Percentiles rank a stretch among this genome's conserved stretches.
These are phyloP conservation scores for Theonella swinhoei DNA, from an alignment of 37 sponge, comb jelly and placozoan species.

Conservation along the genomic window DNA sequence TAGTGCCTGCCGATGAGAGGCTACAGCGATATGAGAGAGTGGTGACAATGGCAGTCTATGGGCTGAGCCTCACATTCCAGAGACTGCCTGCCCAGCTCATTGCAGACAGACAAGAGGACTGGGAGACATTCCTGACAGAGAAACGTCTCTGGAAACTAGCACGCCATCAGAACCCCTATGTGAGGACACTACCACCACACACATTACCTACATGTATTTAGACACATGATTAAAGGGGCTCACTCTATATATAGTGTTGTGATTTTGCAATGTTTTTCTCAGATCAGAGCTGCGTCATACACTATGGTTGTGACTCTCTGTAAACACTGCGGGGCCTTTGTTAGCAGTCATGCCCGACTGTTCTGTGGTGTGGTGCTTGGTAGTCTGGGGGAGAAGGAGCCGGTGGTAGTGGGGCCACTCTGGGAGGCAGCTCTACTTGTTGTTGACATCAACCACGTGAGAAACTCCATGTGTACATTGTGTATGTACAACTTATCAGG, in stretches of 20 bases:
- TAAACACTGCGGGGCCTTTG: not conserved
- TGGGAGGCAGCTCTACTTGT: slow-evolving; percentile 61
- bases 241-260: not conserved
- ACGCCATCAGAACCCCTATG: slow-evolving; percentile 43
- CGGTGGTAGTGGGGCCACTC: slow-evolving; percentile 43
- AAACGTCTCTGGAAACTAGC: slow-evolving; percentile 59
- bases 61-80: slow-evolving; percentile 23
- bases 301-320: slow-evolving; percentile 25
- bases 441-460: slow-evolving; percentile 21
- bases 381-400: slow-evolving; percentile 58
- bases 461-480: too few relatives aligned
- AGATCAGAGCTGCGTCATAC: slow-evolving; percentile 47
- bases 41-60: slow-evolving; percentile 47
- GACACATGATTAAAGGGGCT: not conserved
- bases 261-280: not conserved
- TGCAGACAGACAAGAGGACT: not conserved
- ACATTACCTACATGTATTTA: not conserved
- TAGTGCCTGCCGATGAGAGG: slow-evolving; percentile 57
- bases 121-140: slow-evolving; percentile 29
- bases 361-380: slow-evolving; percentile 53
- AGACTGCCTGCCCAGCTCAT: slow-evolving; percentile 4
- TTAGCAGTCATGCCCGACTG: slow-evolving; percentile 5
- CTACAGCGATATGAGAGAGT: slow-evolving; percentile 59
- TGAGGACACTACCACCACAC: not conserved
- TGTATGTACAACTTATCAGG: too few relatives aligned